Conservation (phyloP, 1,140 invertebrate species). For the Lanistes nyassanus region DNA sequence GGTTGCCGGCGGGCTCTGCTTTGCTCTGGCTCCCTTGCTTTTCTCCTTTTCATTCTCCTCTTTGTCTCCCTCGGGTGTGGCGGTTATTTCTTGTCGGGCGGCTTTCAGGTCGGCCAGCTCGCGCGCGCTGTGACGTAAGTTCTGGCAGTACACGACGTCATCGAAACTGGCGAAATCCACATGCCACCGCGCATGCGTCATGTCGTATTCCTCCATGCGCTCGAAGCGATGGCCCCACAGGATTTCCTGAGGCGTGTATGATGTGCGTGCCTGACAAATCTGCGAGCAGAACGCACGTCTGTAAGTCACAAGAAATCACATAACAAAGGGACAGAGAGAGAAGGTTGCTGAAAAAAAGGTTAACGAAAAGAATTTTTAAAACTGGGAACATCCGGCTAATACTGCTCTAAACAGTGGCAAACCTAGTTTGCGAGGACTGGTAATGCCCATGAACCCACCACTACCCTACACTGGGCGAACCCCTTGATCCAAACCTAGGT, state of each 20-base stretch:
- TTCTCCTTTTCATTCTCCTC: background rate
- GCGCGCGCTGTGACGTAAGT: constrained; percentile 55
- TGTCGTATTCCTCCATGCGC: constrained; percentile 57
- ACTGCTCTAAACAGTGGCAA: too few species aligned
- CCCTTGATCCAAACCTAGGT: too few species aligned
- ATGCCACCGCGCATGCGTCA: constrained; percentile 56
- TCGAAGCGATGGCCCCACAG: constrained; percentile 70
- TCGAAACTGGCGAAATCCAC: constrained; percentile 57
- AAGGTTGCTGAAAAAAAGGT: too few species aligned
- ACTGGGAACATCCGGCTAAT: too few species aligned
- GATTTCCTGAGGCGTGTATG: constrained; percentile 68
- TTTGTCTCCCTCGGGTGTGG: background rate
- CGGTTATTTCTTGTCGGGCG: background rate
- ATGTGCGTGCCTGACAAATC: constrained; percentile 67
- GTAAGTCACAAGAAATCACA: background rate
- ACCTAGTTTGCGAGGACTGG: too few species aligned
- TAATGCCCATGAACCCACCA: too few species aligned
- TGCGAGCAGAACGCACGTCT: constrained; percentile 29
- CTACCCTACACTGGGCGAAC: too few species aligned
- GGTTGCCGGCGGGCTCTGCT: too few species aligned
- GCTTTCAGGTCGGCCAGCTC: constrained; percentile 45
- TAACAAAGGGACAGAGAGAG: background rate
- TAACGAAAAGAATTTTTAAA: too few species aligned
- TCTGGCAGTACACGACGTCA: constrained; percentile 53
- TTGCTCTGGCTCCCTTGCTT: background rate